A percentile compares a stretch with the other conserved stretches of the same genome.
Conservation (phyloP, 2,888 invertebrate genomes). For the Aricia artaxerxes region DNA sequence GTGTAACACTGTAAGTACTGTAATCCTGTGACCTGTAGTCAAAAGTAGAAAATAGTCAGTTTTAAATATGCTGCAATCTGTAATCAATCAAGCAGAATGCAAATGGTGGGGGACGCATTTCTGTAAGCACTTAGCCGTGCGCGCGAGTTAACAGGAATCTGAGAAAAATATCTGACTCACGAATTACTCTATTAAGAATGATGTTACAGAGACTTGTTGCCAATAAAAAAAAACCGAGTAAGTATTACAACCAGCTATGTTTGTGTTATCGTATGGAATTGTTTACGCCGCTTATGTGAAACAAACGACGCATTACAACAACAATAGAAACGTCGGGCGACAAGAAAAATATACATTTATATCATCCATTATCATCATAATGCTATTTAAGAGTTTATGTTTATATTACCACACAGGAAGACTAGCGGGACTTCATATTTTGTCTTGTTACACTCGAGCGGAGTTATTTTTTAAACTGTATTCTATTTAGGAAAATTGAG, state of each 20-base stretch:
- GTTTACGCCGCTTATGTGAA: constrained; percentile 17
- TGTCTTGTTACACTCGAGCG: too few relatives aligned
- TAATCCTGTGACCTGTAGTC: too few relatives aligned
- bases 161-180: not conserved
- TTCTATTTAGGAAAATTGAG: too few relatives aligned
- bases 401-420: not conserved
- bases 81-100: not conserved
- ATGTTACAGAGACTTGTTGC: not conserved
- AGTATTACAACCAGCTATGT: not conserved
- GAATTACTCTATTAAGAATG: constrained; percentile 3
- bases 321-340: not conserved
- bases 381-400: not conserved
- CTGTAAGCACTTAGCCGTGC: not conserved
- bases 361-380: not conserved
- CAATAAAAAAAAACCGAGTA: not conserved
- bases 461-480: too few relatives aligned
- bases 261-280: constrained; percentile 8
- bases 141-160: too few relatives aligned
- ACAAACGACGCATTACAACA: constrained; percentile 12
- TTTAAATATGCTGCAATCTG: too few relatives aligned
- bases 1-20: too few relatives aligned
- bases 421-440: not conserved
- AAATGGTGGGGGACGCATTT: not conserved
- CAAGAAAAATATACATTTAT: constrained; percentile 12
- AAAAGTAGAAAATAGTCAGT: too few relatives aligned